Evolutionary conservation across 2,797 vertebrate genomes (phyloP), one percentile per base, ranked within the genome.

Genomic region (Argyrosomus regius): DNA sequence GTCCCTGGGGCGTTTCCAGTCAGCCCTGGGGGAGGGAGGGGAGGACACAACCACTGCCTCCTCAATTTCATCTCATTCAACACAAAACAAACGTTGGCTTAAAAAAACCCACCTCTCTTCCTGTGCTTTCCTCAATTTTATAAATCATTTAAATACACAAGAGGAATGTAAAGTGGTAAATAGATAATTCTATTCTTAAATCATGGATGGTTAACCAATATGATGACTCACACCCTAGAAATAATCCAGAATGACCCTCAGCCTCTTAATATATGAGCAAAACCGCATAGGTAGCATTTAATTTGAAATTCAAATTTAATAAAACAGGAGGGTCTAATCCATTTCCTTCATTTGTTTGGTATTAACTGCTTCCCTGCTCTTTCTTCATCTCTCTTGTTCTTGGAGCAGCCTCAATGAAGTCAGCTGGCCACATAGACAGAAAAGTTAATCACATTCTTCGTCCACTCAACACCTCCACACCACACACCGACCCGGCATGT

Each of bases 251-350:
- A 59, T 50, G 11, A 74, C 65, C 62, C 49, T 22, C 75, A 20
- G 56, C 57, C 53, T 83, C 26, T 72, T 69, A 79, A 86, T 80
- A 69, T 77, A 77, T 68, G 60, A 76, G 48, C 45, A 62, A 70
- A 91, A 91, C 94, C 96, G 91, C 92, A 92, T 90, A 91, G 94
- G 95, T 94, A 91, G 93, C 95, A 94, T 95, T 96, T 96, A 93
- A 97, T 98, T 97, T 97, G 96, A 97, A 97, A 97, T 97, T 98
- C 96, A 97, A 96, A 97, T 98, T 96, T 97, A 97, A 98, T 88
- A 83, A 97, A 97, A 95, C 95, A 96, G 95, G 94, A 96, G 94
- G 94, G 95, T 97, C 96, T 96, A 97, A 97, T 97, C 95, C 95
- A 95, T 96, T 97, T 96, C 96, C 96, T 96, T 97, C 96, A 97